Evolutionary conservation across 2,888 invertebrate species (phyloP).

Genomic region (Drosophila recens): DNA sequence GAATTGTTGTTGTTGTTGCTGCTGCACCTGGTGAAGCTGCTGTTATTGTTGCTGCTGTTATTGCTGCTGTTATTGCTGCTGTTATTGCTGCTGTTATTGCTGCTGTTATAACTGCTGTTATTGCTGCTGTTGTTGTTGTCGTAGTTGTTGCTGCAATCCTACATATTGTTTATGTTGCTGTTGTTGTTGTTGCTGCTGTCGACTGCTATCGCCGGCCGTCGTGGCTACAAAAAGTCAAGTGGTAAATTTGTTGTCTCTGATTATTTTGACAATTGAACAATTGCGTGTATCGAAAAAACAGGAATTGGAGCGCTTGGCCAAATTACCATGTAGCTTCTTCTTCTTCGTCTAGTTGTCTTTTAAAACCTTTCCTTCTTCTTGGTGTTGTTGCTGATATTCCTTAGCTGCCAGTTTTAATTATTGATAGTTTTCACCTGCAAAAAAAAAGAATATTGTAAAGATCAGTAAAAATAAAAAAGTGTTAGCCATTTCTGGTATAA

Average conservation of each 20-base stretch:
- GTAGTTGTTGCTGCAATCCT: conserved; percentile 42
- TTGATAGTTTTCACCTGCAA: conserved; percentile 35
- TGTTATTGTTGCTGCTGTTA: conserved; percentile 57
- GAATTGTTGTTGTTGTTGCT: conserved; percentile 45
- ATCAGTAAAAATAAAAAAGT: conserved; percentile 3
- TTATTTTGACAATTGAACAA: conserved; percentile 52
- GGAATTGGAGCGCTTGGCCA: conserved; percentile 30
- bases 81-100: conserved; percentile 32
- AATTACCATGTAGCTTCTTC: conserved; percentile 46
- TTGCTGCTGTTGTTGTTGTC: conserved; percentile 48
- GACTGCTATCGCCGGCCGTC: conserved; percentile 75
- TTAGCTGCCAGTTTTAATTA: conserved; percentile 18
- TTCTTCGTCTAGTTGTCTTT: conserved; percentile 6
- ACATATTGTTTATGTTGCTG: conserved; percentile 65
- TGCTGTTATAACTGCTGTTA: conserved; percentile 40
- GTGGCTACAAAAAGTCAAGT: conserved; percentile 75
- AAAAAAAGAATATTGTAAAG: conserved; percentile 32
- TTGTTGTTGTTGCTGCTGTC: conserved; percentile 71
- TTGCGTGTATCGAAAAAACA: conserved; percentile 1
- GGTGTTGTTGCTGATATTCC: conserved; percentile 12
- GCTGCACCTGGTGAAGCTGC: conserved; percentile 43
- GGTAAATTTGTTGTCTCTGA: conserved; percentile 65
- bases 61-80: conserved; percentile 51
- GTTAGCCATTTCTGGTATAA: no score
- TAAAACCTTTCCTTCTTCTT: conserved; percentile 24